Evolutionary conservation across 2,797 vertebrate species (phyloP), one percentile per base, ranked within the genome.

Genomic region (Lerista edwardsae): DNA sequence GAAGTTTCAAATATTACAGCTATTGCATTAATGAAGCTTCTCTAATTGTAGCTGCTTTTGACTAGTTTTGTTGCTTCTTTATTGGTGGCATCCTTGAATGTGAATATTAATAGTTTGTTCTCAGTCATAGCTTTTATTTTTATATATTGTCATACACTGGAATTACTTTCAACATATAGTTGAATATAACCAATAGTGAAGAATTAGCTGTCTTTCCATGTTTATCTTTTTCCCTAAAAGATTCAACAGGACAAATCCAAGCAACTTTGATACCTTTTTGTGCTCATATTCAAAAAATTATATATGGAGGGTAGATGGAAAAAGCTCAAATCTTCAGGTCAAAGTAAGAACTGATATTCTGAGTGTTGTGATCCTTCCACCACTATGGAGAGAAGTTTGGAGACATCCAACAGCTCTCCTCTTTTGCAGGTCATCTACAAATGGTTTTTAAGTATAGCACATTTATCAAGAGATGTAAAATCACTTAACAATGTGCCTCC

Each of bases 131-230:
- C 3, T 77, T 85, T 93, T 94, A 84, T 89, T 93, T 86, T 72
- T 93, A 93, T 89, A 85, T 91, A 86, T 83, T 94, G 82, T 86
- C 94, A 91, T 94, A 96, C 96, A 96, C 95, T 96, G 96, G 95
- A 96, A 82, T 92, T 92, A 84, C 79, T 0, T 19, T 84, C 91
- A 88, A 59, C 68, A 79, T 91, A 80, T 94, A 86, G 90, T 87
- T 92, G 89, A 91, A 82, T 87, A 86, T 86, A 92, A 82, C 31
- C 75, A 55, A 88, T 87, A 85, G 79, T 86, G 84, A 84, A 90
- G 61, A 85, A 80, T 67, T 59, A 90, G 84, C 90, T 90, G 12
- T 59, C 80, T 86, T 93, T 88, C 79, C 81, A 84, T 77, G 55
- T 71, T 94, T 36, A 81, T 90, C 59, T 88, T 93, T 79, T 84